Base-by-base conservation (phyloP, 2,113 vertebrate species). In the Platysteira castanea region DNA sequence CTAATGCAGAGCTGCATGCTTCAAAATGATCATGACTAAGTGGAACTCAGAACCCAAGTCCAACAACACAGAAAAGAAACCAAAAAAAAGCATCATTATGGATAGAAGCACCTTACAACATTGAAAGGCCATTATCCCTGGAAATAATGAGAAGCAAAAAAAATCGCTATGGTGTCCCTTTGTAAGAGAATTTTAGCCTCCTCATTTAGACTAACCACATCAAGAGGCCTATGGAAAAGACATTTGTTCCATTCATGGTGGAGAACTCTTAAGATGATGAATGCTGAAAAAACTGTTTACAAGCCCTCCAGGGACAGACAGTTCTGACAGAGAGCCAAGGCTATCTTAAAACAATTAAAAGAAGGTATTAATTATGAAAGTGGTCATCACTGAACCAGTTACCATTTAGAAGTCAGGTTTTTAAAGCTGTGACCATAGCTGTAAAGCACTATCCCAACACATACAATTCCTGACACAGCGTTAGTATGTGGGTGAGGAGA, bases 401-500 rank as follows among this genome's bases (percentile, higher is more conserved):
- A 52, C 15, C 21, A 57, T 47, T 54, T 44, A 56, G 30, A 84
- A 39, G 18, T 22, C 23, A 39, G 1, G 2, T 14, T 81, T 81
- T 57, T 56, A 39, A 87, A 81, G 69, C 69, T 57, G 35, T n/a
- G 42, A 53, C 37, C 30, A 7, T 22, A 84, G 54, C 9, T 44
- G 44, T 35, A 77, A 61, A 15, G n/a, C 22, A 41, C 24, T 19
- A 77, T 77, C 8, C 37, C 41, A 60, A 76, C 15, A 35, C 17
- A 56, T 7, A 73, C 3, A 24, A 10, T 33, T 79, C 37, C 46
- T 44, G 22, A 52, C n/a, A 27, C 4, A 27, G 7, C 17, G 39
- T 35, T 71, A 31, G 19, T 47, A 33, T 0, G 0, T 10, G 26
- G 14, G 8, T 3, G 9, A 88, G 44, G 13, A 78, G n/a, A 31